Conservation (phyloP, 2,113 vertebrate species). For the Nerophis ophidion region DNA sequence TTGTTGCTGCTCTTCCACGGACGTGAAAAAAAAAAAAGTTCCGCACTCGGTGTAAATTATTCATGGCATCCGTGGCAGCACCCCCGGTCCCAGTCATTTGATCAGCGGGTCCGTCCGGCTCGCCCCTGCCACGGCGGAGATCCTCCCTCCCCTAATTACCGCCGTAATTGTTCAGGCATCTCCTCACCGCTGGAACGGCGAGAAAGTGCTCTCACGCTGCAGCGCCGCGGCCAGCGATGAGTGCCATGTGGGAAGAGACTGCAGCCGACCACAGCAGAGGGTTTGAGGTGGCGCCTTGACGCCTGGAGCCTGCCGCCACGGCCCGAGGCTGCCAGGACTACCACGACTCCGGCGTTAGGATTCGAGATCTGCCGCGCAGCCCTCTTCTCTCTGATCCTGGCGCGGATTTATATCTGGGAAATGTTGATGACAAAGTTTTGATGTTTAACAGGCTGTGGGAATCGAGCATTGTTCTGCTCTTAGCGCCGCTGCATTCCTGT, state of each 20-base stretch:
- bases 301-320: conserved; percentile 83
- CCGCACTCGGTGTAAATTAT: conserved; percentile 61
- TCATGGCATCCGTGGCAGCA: conserved; percentile 44
- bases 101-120: conserved; percentile 47
- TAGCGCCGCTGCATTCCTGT: conserved; percentile 43
- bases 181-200: conserved; percentile 72
- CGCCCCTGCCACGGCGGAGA: conserved; percentile 54
- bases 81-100: conserved; percentile 50
- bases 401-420: conserved; percentile 59
- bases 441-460: conserved; percentile 65
- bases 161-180: conserved; percentile 77
- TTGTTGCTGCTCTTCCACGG: conserved; percentile 24
- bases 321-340: conserved; percentile 83
- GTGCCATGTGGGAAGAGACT: conserved; percentile 87
- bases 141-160: conserved; percentile 67
- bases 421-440: conserved; percentile 62
- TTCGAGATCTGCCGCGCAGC: conserved; percentile 68
- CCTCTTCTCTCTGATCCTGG: conserved; percentile 60
- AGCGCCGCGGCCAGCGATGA: conserved; percentile 82
- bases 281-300: conserved; percentile 89
- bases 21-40: conserved; percentile 30
- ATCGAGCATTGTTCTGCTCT: conserved; percentile 54
- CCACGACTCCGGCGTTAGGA: conserved; percentile 76
- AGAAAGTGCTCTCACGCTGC: conserved; percentile 76
- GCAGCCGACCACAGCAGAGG: conserved; percentile 85